Base-by-base conservation (phyloP, 2,113 vertebrate genomes). In the Litocranius walleri region DNA sequence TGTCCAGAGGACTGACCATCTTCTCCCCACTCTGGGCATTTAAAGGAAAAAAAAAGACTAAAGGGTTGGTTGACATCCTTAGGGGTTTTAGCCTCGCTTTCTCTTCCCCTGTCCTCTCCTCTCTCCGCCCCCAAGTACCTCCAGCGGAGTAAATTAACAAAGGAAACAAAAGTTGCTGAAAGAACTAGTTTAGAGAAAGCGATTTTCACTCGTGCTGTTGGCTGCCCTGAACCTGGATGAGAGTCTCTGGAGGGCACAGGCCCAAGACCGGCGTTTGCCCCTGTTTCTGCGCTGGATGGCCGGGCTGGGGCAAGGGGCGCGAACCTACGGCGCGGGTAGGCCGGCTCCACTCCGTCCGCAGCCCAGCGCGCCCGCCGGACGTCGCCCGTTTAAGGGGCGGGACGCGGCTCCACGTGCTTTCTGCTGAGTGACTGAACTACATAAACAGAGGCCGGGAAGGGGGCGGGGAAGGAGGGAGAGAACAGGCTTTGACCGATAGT, bases 351-450 rank as follows among this genome's bases (percentile, higher is more conserved):
- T 21, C 21, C 7, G 4, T 29, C 30, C 36, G 33, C 29, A 13
- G 2, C 9, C 30, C 16, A 0, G 43, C 11, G 25, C 15, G 56
- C 29, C 0, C 0, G 71, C 67, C 0, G 90, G 59, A 78, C n/a
- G 81, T 99, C 97, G 98, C 99, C 99, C 97, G 95, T 99, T 99
- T 99, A 99, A 99, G 99, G 98, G 74, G 98, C 99, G 99, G 99
- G 99, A 98, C 98, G 97, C 90, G 88, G 98, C 97, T 96, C 99
- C 99, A 99, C 99, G 99, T 99, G 99, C 99, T 98, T 96, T 78
- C 98, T 48, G 96, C 98, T 98, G 98, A 99, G 96, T 98, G 99
- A 98, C 98, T 97, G 98, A 96, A 98, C 98, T 97, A 98, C 98
- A 98, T 98, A 98, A 98, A 98, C 98, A 98, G 81, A 98, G 85